Percentiles rank a stretch among this genome's conserved stretches.
Conservation (phyloP, 2,113 vertebrate species). For the Lichenostomus cassidix region DNA sequence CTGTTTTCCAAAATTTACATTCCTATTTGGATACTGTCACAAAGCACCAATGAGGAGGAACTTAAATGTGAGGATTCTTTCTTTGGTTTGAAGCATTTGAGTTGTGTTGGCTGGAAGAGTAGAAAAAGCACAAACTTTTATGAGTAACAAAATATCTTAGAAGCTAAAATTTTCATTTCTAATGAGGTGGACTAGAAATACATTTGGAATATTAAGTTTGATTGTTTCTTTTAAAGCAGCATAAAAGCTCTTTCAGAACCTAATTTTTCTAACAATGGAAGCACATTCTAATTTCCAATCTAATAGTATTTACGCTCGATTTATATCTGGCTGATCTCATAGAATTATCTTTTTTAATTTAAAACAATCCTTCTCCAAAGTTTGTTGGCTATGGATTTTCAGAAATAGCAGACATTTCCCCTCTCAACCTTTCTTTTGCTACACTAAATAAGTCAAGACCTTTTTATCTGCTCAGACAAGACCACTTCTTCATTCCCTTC, state of each 20-base stretch:
- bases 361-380: background rate
- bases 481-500: background rate
- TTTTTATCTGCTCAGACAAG: background rate
- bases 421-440: background rate
- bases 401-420: background rate
- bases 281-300: background rate
- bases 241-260: background rate
- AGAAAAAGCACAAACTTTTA: background rate
- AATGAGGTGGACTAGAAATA: background rate
- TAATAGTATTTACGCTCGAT: background rate
- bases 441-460: background rate
- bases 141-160: background rate
- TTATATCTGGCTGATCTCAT: background rate
- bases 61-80: background rate
- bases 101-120: background rate
- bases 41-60: background rate
- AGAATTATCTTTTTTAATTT: background rate
- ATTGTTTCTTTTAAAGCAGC: background rate
- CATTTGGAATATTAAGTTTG: background rate
- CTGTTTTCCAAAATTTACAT: background rate
- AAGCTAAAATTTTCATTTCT: background rate
- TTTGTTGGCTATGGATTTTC: background rate
- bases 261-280: background rate
- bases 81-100: background rate
- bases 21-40: background rate